A percentile compares a stretch with the other conserved stretches of the same genome.
Conservation (phyloP, 1,140 invertebrate genomes). For the Cyclina sinensis region DNA sequence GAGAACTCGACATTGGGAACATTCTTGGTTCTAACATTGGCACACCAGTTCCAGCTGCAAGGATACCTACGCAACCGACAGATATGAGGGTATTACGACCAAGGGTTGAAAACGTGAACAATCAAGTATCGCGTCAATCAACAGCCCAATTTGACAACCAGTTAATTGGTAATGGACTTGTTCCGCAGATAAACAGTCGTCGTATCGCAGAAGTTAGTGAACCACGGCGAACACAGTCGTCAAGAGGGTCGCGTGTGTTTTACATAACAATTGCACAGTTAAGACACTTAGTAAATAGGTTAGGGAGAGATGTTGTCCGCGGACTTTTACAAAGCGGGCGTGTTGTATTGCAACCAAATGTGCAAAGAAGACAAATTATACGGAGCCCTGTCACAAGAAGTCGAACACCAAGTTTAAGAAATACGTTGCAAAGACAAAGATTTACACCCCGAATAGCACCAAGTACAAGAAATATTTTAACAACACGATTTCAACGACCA, state of each 20-base stretch:
- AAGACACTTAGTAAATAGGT: background rate
- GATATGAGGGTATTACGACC: background rate
- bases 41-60: background rate
- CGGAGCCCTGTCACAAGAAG: background rate
- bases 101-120: background rate
- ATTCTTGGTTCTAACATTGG: constrained; percentile 43
- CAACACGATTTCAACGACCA: background rate
- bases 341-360: background rate
- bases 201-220: background rate
- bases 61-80: background rate
- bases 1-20: constrained; percentile 41
- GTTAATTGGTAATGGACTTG: background rate
- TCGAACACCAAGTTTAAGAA: background rate
- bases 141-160: background rate
- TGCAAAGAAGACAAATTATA: constrained; percentile 27
- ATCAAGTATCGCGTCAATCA: background rate
- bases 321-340: constrained; percentile 8
- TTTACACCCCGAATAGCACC: background rate
- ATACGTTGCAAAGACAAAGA: background rate
- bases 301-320: constrained; percentile 15
- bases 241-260: background rate
- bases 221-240: background rate
- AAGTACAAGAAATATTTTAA: background rate
- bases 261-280: background rate
- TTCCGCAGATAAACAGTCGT: background rate